phyloP scores from a whole-genome alignment of 1,140 invertebrate species.

The Olivierus martensii region DNA sequence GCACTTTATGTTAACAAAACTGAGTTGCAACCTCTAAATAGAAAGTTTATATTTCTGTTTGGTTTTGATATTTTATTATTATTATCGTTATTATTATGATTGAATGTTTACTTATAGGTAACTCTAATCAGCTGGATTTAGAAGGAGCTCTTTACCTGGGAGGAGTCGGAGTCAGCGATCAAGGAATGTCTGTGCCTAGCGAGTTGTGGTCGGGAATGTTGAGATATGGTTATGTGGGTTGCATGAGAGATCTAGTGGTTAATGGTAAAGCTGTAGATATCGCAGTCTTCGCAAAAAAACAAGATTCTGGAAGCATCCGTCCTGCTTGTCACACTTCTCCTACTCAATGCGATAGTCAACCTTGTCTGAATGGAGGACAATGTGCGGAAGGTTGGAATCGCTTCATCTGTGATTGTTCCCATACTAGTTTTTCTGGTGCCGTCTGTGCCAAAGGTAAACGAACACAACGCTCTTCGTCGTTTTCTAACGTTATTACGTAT shows the following conservation, averaged over 20 bases:
- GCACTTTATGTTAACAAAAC: no score
- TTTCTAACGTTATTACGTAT: no score
- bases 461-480: no score
- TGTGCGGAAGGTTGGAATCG: constrained; percentile 94
- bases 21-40: no score
- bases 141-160: constrained; percentile 82
- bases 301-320: constrained; percentile 78
- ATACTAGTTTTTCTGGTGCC: constrained; percentile 74
- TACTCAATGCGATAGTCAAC: constrained; percentile 63
- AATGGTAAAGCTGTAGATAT: constrained; percentile 88
- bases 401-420: constrained; percentile 87
- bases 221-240: constrained; percentile 85
- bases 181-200: constrained; percentile 51
- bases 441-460: constrained; percentile 70
- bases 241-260: constrained; percentile 80
- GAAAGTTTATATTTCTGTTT: no score
- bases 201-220: constrained; percentile 82
- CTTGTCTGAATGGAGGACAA: constrained; percentile 78
- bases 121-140: constrained; percentile 71
- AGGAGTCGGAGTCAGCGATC: constrained; percentile 46
- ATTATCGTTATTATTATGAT: background rate
- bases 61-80: background rate
- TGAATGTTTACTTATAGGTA: constrained; percentile 40
- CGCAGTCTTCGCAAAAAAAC: constrained; percentile 69
- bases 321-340: constrained; percentile 67